Percentiles rank a stretch among this genome's conserved stretches.
These are phyloP conservation scores for Chionoecetes opilio DNA, from an alignment of 1,140 invertebrate species.

Conservation along the genomic window DNA sequence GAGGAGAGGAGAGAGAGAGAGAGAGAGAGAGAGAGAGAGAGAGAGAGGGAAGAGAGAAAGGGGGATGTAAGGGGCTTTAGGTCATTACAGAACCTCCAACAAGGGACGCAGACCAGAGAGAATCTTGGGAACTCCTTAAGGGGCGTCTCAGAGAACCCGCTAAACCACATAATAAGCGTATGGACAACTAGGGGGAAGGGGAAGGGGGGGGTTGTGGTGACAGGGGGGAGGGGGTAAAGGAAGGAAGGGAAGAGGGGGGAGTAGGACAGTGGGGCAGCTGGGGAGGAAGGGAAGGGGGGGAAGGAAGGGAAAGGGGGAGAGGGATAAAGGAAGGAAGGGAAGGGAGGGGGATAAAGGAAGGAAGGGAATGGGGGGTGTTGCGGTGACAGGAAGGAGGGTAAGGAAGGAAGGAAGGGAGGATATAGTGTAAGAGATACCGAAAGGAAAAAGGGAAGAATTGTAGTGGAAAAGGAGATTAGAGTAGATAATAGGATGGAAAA, in stretches of 20 bases:
- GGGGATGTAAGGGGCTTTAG: not conserved
- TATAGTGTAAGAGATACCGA: not conserved
- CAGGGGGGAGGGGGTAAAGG: not conserved
- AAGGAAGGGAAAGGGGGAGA: not conserved
- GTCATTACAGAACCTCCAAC: slow-evolving; percentile 45
- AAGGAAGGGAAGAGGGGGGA: not conserved
- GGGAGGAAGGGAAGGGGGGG: not conserved
- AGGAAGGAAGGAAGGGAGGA: not conserved
- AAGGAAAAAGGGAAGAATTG: not conserved
- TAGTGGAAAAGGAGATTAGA: not conserved
- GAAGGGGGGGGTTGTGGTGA: not conserved
- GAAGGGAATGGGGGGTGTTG: not conserved
- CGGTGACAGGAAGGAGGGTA: not conserved
- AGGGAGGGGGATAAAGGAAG: not conserved
- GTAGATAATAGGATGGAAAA: not conserved
- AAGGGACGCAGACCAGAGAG: slow-evolving; percentile 42
- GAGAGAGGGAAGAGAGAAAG: not conserved
- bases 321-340: not conserved
- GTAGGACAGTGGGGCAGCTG: not conserved
- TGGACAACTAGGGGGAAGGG: not conserved
- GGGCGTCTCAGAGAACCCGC: not conserved
- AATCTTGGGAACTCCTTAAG: not conserved
- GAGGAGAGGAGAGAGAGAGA: slow-evolving; percentile 41
- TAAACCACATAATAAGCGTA: slow-evolving; percentile 42
- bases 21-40: slow-evolving; percentile 38